phyloP scores from a whole-genome alignment of 2,113 vertebrate genomes.

The Fregetta grallaria region DNA sequence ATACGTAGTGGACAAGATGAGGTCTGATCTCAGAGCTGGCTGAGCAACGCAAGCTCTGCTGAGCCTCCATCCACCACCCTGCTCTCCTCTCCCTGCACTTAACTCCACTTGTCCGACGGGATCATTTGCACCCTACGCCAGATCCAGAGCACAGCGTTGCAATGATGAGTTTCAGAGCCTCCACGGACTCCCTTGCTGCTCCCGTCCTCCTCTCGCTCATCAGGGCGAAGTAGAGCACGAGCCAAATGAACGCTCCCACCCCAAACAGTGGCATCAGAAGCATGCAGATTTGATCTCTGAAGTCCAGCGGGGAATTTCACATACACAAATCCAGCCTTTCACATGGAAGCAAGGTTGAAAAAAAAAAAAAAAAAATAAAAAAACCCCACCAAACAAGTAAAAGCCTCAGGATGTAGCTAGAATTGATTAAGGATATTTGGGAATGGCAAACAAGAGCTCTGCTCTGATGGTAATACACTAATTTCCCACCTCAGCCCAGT shows the following conservation, averaged over 20 bases:
- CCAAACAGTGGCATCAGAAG: not conserved
- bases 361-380: not conserved
- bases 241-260: not conserved
- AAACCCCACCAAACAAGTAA: not conserved
- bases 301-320: not conserved
- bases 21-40: not conserved
- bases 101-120: not conserved
- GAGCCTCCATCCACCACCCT: fast-evolving
- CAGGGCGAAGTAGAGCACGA: fast-evolving
- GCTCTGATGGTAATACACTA: not conserved
- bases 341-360: fast-evolving
- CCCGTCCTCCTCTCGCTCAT: not conserved
- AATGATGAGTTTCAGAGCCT: not conserved
- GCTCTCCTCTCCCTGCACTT: not conserved
- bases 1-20: not conserved
- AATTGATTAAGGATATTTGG: not conserved
- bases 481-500: not conserved
- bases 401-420: not conserved
- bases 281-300: fast-evolving
- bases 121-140: fast-evolving
- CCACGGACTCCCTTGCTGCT: not conserved
- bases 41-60: fast-evolving
- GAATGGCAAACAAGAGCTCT: not conserved
- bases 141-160: not conserved
- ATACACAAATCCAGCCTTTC: not conserved